Evolutionary conservation across 2,888 invertebrate genomes (phyloP), one percentile per base, ranked within the genome.

Genomic region (Electrophaes corylata): DNA sequence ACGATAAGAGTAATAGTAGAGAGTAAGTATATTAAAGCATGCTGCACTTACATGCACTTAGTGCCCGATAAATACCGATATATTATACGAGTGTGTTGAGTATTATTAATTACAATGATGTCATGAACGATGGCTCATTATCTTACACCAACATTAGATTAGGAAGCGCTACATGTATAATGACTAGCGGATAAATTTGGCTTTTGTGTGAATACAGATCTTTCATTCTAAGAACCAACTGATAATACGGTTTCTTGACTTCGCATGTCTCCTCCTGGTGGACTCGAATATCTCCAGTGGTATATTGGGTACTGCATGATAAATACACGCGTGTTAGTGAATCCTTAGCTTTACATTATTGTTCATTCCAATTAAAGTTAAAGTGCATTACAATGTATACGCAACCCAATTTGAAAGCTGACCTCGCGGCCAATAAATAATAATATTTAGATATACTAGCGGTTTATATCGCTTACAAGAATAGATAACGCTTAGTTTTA

Each of bases 271-370:
- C 82, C 92, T 89, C 86, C 91, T 82, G 77, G 91, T 88, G 60
- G 92, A 91, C 92, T 92, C 92, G 89, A 91, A 88, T 83, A 92
- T 83, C 89, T 92, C 92, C 92, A 91, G 90, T 73, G 92, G 91
- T 78, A 92, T 92, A 92, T 92, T 92, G 88, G 92, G 92, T 91
- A 92, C 92, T 92, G 92, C 82, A 86, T 88, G 88, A 90, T 89
- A 90, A 91, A 89, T 86, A 89, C 84, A 83, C 83, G 82, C 81
- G 81, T 86, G 90, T 91, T 91, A 91, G 90, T 90, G 80, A 76
- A 78, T 71, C 76, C 71, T 73, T 70, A 71, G 71, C 69, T 61
- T 62, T 64, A 69, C 65, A 52, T 47, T 51, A 61, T 59, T 65
- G 71, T 73, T 65, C 67, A 71, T 69, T 69, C 63, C 66, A 60